Evolutionary conservation across 2,797 vertebrate species (phyloP).

Genomic region (Potorous gilbertii): DNA sequence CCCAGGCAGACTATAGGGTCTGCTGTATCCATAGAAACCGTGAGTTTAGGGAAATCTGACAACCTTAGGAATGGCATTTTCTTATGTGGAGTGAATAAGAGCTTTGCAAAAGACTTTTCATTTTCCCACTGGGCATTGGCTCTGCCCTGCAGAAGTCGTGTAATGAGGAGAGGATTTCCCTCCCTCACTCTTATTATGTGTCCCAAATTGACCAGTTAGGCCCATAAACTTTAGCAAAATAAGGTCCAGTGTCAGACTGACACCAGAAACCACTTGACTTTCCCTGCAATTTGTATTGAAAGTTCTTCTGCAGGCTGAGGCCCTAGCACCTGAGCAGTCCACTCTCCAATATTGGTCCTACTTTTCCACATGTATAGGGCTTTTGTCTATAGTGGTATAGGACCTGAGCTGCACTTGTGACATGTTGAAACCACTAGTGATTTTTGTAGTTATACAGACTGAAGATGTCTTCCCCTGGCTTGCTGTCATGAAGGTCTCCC

Average conservation of each 20-base stretch:
- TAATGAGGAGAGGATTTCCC: neutral
- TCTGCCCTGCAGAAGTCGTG: neutral
- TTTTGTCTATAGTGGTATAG: accelerated
- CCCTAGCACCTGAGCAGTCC: neutral
- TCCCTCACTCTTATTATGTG: neutral
- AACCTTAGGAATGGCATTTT: neutral
- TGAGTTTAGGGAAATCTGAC: neutral
- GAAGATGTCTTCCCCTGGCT: neutral
- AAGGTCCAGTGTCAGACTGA: neutral
- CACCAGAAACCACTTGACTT: neutral
- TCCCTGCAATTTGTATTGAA: neutral
- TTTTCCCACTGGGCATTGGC: too few species aligned
- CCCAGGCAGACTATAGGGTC: neutral
- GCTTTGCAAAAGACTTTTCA: too few species aligned
- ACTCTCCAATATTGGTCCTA: neutral
- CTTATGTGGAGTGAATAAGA: neutral
- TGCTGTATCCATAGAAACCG: neutral
- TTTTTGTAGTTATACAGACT: neutral
- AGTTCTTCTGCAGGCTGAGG: neutral
- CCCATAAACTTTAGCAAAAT: neutral
- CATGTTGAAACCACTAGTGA: neutral
- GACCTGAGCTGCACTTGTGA: neutral
- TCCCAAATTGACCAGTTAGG: neutral
- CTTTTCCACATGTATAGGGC: neutral
- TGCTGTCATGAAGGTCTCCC: neutral